Evolutionary conservation across 1,140 invertebrate genomes (phyloP).

Genomic region (roundworm (Caenorhabditis elegans)): WBcel235 BX284603.4:5304001-5304500

Average conservation of each 20-base stretch:
- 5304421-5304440: constrained; percentile 60
- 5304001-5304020: constrained; percentile 44
- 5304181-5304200: not conserved
- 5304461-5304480: constrained; percentile 64
- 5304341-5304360: constrained; percentile 62
- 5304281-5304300: constrained; percentile 59
- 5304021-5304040: constrained; percentile 63
- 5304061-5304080: constrained; percentile 59
- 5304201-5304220: constrained; percentile 53
- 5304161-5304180: constrained; percentile 1
- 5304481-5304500: not conserved
- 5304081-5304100: constrained; percentile 64
- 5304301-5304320: constrained; percentile 65
- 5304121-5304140: constrained; percentile 64
- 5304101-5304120: constrained; percentile 55
- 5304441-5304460: constrained; percentile 65
- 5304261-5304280: constrained; percentile 65
- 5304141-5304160: constrained; percentile 56
- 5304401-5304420: constrained; percentile 60
- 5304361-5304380: constrained; percentile 65
- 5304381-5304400: constrained; percentile 66
- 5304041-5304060: constrained; percentile 42
- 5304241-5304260: constrained; percentile 66
- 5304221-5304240: constrained; percentile 55
- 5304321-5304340: constrained; percentile 59